phyloP scores from a whole-genome alignment of 1,140 invertebrate species.

The Lordiphosa collinella region DNA sequence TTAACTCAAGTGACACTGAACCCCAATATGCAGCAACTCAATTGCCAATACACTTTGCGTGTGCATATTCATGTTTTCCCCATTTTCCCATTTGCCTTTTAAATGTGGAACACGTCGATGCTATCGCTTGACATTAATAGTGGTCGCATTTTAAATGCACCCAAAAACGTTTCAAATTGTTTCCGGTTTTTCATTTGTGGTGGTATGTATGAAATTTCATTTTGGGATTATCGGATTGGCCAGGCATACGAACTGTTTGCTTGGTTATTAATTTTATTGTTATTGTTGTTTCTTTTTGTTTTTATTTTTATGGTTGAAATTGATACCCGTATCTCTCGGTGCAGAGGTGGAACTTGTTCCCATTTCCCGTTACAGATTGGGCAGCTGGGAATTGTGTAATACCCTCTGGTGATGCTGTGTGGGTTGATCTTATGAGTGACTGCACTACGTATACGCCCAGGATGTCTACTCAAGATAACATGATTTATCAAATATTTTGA shows the following conservation, averaged over 20 bases:
- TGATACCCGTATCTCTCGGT: constrained; percentile 5
- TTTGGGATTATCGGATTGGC: constrained; percentile 9
- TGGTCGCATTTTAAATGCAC: constrained; percentile 26
- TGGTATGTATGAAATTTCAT: constrained; percentile 32
- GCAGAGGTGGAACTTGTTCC: constrained; percentile 22
- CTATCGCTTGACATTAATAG: constrained; percentile 55
- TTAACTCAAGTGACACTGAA: constrained; percentile 9
- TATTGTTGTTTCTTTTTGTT: neutral
- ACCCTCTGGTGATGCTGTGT: constrained; percentile 10
- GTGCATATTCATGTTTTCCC: constrained; percentile 62
- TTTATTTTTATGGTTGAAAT: neutral
- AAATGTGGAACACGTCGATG: constrained; percentile 64
- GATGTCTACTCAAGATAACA: constrained; percentile 1
- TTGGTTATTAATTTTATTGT: constrained; percentile 21
- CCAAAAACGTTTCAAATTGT: constrained; percentile 56
- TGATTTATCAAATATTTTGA: no score
- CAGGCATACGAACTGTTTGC: no score
- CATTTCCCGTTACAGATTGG: constrained; percentile 16
- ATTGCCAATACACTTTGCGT: constrained; percentile 21
- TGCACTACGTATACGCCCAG: constrained; percentile 38
- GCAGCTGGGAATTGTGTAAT: constrained; percentile 29
- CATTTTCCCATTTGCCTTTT: constrained; percentile 33
- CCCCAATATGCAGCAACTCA: no score
- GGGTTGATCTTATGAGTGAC: constrained; percentile 3
- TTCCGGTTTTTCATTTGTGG: constrained; percentile 55